Conservation (phyloP, 2,797 vertebrate genomes). For the Meda fulgida region DNA sequence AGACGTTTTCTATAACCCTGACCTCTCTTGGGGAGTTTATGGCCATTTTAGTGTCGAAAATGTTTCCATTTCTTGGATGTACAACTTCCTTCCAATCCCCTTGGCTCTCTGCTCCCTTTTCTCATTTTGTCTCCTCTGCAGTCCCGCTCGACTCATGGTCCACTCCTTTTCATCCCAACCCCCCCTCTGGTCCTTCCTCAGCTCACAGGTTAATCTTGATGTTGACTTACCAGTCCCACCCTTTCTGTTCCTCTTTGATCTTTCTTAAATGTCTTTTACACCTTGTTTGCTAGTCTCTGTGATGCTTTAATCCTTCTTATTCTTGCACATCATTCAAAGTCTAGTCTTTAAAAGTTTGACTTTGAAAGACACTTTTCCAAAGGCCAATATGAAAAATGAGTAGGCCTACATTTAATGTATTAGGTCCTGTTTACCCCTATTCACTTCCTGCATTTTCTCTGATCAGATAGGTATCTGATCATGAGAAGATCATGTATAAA, state of each 20-base stretch:
- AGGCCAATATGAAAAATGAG: background rate
- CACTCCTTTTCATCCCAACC: background rate
- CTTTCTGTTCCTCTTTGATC: background rate
- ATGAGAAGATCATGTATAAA: background rate
- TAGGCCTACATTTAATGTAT: background rate
- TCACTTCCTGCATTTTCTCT: background rate
- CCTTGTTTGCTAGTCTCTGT: background rate
- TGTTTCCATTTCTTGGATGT: conserved; percentile 46
- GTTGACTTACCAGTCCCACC: background rate
- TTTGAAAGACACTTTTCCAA: background rate
- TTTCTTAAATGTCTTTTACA: background rate
- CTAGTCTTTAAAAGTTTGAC: background rate
- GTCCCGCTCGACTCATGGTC: conserved; percentile 8
- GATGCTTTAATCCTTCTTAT: background rate
- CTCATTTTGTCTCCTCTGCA: conserved; percentile 11
- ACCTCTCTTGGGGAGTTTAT: conserved; percentile 38
- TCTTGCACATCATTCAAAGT: background rate
- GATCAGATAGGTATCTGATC: background rate
- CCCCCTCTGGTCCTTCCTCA: background rate
- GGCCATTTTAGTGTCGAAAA: conserved; percentile 42
- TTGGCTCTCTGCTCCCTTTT: conserved; percentile 24
- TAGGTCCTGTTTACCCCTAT: background rate
- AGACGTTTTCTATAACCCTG: conserved; percentile 35
- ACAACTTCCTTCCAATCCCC: conserved; percentile 41
- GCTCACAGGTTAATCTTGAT: background rate